Base-by-base conservation (phyloP, 2,797 vertebrate species). In the Sebastes variabilis region DNA sequence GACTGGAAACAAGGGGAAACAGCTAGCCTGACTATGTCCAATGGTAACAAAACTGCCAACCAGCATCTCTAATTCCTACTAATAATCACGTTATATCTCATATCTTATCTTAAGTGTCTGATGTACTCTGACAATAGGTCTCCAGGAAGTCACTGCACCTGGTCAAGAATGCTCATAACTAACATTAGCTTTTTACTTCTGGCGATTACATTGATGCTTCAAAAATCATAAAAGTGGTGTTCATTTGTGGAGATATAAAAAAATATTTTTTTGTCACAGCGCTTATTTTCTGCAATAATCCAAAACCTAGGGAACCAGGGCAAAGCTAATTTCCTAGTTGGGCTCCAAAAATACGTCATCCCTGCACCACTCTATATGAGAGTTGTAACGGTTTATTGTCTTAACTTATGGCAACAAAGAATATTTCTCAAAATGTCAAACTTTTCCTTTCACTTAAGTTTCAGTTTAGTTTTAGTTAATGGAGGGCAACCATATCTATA, bases 211-310 rank as follows among this genome's bases (percentile, higher is more conserved):
- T 12, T 12, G 18, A 42, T 0, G 38, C 38, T 42, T 42, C 38
- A 42, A 42, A 42, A 42, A 42, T 42, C 0, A 42, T 42, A 42
- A 0, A 16, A 42, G 38, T 16, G 13, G 38, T 16, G 38, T 38
- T 42, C 38, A 42, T 42, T 42, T 42, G 38, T 42, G 38, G 38
- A 16, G 38, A 42, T 42, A 30, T 25, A 25, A 25, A 25, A 25
- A 25, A 42, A 42, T 16, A 16, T 16, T 16, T 42, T 0, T 32
- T 32, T 32, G 29, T 0, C 59, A 62, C 30, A 18, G 16, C 0
- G 7, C 42, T 18, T 46, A 46, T 18, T 46, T 46, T 0, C 42
- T 46, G 42, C 42, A 49, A 20, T 9, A 49, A 49, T 20, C 18
- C 6, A 20, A 52, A 52, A 52, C 46, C 46, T 0, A 49, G 46